Evolutionary conservation across 2,113 vertebrate species (phyloP).

Genomic region (Alaudala cheleensis): DNA sequence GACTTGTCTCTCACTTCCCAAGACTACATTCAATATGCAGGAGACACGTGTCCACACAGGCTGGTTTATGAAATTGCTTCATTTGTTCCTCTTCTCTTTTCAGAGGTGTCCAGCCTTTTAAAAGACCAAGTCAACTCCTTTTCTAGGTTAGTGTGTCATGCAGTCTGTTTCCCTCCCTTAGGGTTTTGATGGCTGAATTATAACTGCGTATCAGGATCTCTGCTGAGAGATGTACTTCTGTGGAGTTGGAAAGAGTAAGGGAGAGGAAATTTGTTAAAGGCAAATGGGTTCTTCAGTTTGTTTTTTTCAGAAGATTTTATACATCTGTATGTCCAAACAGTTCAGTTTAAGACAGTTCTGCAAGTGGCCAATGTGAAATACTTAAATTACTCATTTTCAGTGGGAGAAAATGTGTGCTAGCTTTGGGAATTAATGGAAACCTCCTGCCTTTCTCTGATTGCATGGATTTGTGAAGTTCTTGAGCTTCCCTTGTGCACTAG

Average conservation of each 20-base stretch:
- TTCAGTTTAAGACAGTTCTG: neutral
- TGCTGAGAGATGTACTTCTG: neutral
- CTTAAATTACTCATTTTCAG: neutral
- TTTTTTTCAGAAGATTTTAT: neutral
- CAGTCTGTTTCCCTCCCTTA: neutral
- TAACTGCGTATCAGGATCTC: neutral
- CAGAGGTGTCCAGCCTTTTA: constrained; percentile 19
- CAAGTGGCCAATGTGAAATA: neutral
- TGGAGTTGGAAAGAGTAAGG: neutral
- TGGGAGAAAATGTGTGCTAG: neutral
- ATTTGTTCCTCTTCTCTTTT: constrained; percentile 52
- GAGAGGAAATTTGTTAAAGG: neutral
- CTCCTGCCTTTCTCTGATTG: neutral
- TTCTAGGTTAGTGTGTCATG: constrained; percentile 15
- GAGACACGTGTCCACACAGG: neutral
- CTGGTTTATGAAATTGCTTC: neutral
- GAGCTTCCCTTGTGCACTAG: neutral
- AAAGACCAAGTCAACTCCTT: constrained; percentile 33
- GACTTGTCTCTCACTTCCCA: neutral
- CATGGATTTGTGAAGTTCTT: neutral
- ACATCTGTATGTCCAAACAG: neutral
- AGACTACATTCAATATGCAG: neutral
- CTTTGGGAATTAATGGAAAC: neutral
- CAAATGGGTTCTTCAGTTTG: neutral
- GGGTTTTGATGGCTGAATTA: neutral